Conservation (phyloP, 2,797 vertebrate species). For the Chelon labrosus region DNA sequence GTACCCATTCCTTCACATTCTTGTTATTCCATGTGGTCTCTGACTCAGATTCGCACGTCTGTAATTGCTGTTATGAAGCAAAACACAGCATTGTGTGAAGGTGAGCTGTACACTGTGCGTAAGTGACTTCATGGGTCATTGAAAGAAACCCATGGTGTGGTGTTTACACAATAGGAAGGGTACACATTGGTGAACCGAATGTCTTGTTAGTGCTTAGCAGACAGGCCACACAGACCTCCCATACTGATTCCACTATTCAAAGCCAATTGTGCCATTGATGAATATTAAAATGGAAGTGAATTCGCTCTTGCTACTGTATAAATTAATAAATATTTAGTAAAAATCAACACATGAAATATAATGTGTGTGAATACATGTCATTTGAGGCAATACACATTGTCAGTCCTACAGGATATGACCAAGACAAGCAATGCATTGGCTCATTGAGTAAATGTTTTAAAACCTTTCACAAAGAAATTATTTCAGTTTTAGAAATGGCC, state of each 20-base stretch:
- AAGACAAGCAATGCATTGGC: too few species aligned
- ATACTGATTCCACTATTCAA: slow-evolving; percentile 41
- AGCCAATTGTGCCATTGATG: not conserved
- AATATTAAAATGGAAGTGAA: not conserved
- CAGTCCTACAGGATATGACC: too few species aligned
- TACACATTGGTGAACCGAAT: slow-evolving; percentile 58
- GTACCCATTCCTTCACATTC: slow-evolving; percentile 69
- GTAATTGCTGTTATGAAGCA: slow-evolving; percentile 64
- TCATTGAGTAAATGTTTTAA: not conserved
- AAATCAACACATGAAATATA: not conserved
- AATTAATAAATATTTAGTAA: not conserved
- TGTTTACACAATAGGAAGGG: slow-evolving; percentile 74
- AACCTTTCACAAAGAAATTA: too few species aligned
- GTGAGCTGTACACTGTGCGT: slow-evolving; percentile 65
- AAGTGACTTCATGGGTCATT: slow-evolving; percentile 74
- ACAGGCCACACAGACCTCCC: slow-evolving; percentile 65
- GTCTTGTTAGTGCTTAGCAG: slow-evolving; percentile 61
- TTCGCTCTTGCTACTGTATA: not conserved
- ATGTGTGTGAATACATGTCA: too few species aligned
- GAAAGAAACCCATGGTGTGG: slow-evolving; percentile 68
- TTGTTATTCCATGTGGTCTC: slow-evolving; percentile 42
- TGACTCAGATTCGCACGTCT: slow-evolving; percentile 55
- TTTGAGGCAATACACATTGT: too few species aligned
- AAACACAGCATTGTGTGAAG: slow-evolving; percentile 51
- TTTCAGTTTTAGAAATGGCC: too few species aligned